phyloP scores from a whole-genome alignment of 2,113 vertebrate genomes.

The Tapirus terrestris region DNA sequence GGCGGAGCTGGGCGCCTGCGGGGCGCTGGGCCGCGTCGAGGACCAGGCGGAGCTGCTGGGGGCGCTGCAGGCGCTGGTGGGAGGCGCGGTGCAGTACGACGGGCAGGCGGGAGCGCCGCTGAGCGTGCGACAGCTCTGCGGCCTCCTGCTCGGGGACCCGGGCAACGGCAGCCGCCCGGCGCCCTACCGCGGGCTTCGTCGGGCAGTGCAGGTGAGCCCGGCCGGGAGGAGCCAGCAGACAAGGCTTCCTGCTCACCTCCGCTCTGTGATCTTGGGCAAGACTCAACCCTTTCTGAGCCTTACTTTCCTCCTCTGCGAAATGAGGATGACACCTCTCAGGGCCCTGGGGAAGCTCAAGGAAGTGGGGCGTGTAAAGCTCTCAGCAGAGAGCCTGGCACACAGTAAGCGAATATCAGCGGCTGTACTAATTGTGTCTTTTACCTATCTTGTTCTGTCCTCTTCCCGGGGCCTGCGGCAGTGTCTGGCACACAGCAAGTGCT shows the following conservation, averaged over 20 bases:
- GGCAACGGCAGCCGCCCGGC: constrained; percentile 61
- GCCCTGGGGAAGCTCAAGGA: neutral
- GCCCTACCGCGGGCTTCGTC: constrained; percentile 81
- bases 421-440: neutral
- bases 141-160: constrained; percentile 72
- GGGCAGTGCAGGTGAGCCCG: constrained; percentile 81
- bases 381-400: neutral
- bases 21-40: constrained; percentile 59
- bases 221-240: neutral
- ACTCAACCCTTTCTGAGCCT: neutral
- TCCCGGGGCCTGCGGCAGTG: neutral
- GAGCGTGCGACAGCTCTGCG: constrained; percentile 85
- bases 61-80: constrained; percentile 88
- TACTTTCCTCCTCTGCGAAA: neutral
- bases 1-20: constrained; percentile 87
- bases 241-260: neutral
- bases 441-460: neutral
- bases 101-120: constrained; percentile 80
- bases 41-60: constrained; percentile 86
- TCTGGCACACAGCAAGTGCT: neutral
- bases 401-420: neutral
- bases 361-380: too few relatives aligned
- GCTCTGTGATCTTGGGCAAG: neutral
- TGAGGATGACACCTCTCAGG: neutral
- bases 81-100: constrained; percentile 91